phyloP scores from a whole-genome alignment of 2,888 invertebrate species.

The Pandemis corylana region DNA sequence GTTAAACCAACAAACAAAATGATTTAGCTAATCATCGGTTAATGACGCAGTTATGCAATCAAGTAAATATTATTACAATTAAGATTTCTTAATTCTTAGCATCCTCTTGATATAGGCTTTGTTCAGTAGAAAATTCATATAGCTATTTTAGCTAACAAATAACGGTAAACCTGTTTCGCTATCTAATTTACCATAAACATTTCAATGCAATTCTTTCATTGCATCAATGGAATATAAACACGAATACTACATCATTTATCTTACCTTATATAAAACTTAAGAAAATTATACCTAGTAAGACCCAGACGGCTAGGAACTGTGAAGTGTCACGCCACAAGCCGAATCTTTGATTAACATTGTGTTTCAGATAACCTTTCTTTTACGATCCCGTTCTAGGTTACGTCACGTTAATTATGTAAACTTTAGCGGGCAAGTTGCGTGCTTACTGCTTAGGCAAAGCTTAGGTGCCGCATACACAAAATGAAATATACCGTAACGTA shows the following conservation, averaged over 20 bases:
- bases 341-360: conserved; percentile 26
- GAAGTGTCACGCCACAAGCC: conserved; percentile 12
- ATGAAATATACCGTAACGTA: neutral
- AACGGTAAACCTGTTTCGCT: no score
- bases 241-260: neutral
- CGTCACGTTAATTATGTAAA: conserved; percentile 23
- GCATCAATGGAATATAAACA: no score
- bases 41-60: neutral
- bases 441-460: conserved; percentile 10
- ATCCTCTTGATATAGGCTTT: no score
- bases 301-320: conserved; percentile 18
- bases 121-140: no score
- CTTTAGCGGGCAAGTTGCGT: conserved; percentile 22
- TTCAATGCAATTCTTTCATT: no score
- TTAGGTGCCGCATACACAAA: conserved; percentile 4
- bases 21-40: conserved; percentile 8
- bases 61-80: neutral
- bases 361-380: conserved; percentile 26
- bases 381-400: conserved; percentile 13
- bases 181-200: no score
- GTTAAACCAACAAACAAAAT: conserved; percentile 3
- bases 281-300: no score
- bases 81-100: neutral
- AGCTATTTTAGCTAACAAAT: no score
- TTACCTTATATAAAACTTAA: neutral